Base-by-base conservation (phyloP, 1,140 invertebrate species). In the Eueides isabella region DNA sequence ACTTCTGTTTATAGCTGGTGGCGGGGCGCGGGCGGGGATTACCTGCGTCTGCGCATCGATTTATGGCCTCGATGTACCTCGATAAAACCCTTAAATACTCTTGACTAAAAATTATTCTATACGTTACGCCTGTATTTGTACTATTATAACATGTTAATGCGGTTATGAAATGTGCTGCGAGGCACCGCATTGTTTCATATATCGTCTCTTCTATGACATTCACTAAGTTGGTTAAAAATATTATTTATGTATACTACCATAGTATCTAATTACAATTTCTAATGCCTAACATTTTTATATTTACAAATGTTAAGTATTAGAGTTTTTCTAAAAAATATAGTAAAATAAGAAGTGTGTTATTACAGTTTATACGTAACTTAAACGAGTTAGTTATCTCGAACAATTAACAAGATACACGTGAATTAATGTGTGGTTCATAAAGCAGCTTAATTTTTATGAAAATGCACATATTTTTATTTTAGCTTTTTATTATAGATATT, bases 1-100 rank as follows among this genome's bases (percentile, higher is more conserved):
- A 92, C 91, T 92, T 92, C 91, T 93, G 91, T 92, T 92, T 92
- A 92, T 92, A 88, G 91, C 87, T 85, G 82, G 83, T 79, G 84
- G 87, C 69, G 85, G 86, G 85, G 83, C 78, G 88, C 81, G 89
- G 86, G 89, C 82, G 85, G 85, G 87, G 90, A 88, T 90, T 91
- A 90, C 80, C 78, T 87, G 89, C 88, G 89, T 74, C 85, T 84
- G 89, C 86, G 88, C 89, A 91, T 84, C 83, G 89, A 93, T 93
- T 93, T 93, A 92, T 90, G 88, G 80, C 82, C 80, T n/a, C n/a
- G n/a, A n/a, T n/a, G 80, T 76, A 80, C 82, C 88, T 88, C 90
- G 91, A 92, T 92, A 92, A 92, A 92, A 92, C 88, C 88, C 88
- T 92, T 91, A 91, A 92, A 92, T 90, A 89, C 88, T 86, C 81